Percentiles rank a stretch among this genome's conserved stretches.
Conservation (phyloP, 2,113 vertebrate genomes). For the Odocoileus virginianus region DNA sequence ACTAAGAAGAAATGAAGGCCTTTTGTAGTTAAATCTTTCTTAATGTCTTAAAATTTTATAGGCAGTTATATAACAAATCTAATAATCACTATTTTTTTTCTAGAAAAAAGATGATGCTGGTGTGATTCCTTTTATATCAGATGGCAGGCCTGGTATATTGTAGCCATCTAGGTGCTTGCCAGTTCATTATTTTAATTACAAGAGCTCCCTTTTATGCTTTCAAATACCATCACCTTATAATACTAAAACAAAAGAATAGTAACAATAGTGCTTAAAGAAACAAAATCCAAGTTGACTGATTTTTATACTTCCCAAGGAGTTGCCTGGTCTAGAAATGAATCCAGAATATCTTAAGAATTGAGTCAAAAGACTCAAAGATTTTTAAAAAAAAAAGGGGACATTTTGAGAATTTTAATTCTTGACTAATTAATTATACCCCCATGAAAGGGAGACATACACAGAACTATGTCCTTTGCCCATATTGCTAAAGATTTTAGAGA, state of each 20-base stretch:
- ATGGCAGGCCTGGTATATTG: neutral
- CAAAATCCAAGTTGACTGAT: neutral
- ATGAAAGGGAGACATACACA: neutral
- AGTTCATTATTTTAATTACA: neutral
- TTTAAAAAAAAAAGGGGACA: neutral
- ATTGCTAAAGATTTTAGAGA: neutral
- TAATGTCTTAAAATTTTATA: neutral
- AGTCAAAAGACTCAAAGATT: neutral
- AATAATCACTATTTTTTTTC: neutral
- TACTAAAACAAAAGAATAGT: neutral
- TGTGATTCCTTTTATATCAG: neutral
- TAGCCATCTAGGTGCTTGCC: neutral
- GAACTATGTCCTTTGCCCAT: neutral
- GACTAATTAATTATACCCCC: neutral
- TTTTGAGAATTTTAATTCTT: conserved; percentile 18
- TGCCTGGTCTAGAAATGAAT: neutral
- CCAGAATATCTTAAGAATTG: neutral
- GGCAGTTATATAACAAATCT: neutral
- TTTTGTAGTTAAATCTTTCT: neutral
- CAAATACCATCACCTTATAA: neutral
- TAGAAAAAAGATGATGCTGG: neutral
- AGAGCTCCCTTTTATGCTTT: neutral
- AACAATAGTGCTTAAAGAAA: neutral
- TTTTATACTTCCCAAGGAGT: neutral
- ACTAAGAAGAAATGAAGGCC: neutral